Evolutionary conservation across 2,888 invertebrate species (phyloP).

Genomic region (Andrena bicolor): DNA sequence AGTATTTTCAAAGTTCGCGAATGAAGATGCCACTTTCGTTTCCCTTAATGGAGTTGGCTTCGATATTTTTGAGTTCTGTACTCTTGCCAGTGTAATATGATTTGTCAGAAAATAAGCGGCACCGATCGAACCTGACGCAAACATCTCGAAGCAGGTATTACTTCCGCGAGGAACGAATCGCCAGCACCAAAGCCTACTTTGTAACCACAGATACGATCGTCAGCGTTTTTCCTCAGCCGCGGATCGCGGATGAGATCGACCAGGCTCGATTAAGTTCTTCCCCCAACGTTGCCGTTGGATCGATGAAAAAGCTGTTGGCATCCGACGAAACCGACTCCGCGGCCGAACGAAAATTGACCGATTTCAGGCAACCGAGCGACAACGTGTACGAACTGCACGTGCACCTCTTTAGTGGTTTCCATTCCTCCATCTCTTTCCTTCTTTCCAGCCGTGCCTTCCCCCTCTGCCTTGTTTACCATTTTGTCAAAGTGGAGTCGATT

Average conservation of each 20-base stretch:
- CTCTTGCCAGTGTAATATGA: too few species aligned
- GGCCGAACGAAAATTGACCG: slow-evolving; percentile 54
- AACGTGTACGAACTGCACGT: slow-evolving; percentile 65
- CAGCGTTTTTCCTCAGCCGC: slow-evolving; percentile 27
- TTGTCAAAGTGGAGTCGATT: slow-evolving; percentile 34
- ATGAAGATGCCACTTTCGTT: not conserved
- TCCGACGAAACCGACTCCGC: slow-evolving; percentile 46
- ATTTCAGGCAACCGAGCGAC: slow-evolving; percentile 58
- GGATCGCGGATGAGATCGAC: slow-evolving; percentile 37
- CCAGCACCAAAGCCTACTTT: slow-evolving; percentile 23
- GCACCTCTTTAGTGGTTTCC: slow-evolving; percentile 63
- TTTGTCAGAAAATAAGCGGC: not conserved
- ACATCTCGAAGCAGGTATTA: not conserved
- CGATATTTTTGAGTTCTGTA: too few species aligned
- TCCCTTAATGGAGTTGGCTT: too few species aligned
- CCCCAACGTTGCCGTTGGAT: not conserved
- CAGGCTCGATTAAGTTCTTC: slow-evolving; percentile 45
- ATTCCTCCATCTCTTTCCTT: slow-evolving; percentile 27
- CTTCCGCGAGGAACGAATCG: slow-evolving; percentile 21
- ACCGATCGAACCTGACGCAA: not conserved
- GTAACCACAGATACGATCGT: slow-evolving; percentile 42
- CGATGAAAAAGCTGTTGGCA: slow-evolving; percentile 56
- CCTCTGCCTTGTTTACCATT: slow-evolving; percentile 16
- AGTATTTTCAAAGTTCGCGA: not conserved
- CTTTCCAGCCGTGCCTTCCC: not conserved